These are phyloP conservation scores for Holcopasites calliopsidis DNA, from an alignment of 1,140 invertebrate species.

Conservation along the genomic window DNA sequence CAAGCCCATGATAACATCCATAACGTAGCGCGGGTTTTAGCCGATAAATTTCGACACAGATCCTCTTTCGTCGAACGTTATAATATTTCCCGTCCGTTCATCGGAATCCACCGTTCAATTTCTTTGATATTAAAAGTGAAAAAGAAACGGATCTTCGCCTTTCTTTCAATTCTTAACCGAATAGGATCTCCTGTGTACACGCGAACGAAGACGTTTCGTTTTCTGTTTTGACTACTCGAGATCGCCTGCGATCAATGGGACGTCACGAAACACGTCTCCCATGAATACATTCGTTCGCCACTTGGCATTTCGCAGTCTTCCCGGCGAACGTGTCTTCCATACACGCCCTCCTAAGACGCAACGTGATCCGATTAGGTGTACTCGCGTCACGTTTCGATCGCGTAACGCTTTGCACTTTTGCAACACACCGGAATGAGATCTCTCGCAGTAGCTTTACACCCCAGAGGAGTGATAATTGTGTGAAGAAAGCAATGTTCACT, in stretches of 20 bases:
- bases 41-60: not conserved
- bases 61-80: not conserved
- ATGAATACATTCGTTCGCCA: not conserved
- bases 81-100: not conserved
- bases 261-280: not conserved
- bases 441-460: too few species aligned
- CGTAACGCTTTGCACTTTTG: conserved; percentile 12
- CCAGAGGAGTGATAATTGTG: too few species aligned
- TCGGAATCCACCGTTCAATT: too few species aligned
- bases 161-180: too few species aligned
- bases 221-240: not conserved
- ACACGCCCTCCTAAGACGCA: conserved; percentile 2
- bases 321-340: not conserved
- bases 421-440: not conserved
- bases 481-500: too few species aligned
- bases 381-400: not conserved
- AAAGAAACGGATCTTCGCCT: too few species aligned
- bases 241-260: not conserved
- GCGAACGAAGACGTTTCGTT: not conserved
- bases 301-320: conserved; percentile 18
- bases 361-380: conserved; percentile 28
- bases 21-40: not conserved
- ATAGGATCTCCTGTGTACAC: too few species aligned
- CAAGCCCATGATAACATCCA: not conserved
- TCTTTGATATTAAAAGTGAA: too few species aligned